Evolutionary conservation across 30 jellyfish, hydroid and myxozoan species (phyloP).

Genomic region (Pelagia noctiluca): DNA sequence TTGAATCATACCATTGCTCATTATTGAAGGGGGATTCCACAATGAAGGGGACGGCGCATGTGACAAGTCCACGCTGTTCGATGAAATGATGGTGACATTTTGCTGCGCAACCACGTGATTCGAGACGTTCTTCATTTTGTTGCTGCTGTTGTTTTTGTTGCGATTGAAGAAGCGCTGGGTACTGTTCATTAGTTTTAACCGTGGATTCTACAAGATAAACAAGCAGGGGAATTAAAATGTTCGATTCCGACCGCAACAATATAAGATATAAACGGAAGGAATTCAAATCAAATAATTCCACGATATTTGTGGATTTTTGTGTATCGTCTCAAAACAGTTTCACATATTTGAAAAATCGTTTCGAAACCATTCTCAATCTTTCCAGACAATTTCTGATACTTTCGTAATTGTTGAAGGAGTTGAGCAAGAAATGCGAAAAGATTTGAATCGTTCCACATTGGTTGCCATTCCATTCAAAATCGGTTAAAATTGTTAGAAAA

Average conservation of each 20-base stretch:
- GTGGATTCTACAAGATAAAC: conserved; percentile 75
- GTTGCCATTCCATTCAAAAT: too few species aligned
- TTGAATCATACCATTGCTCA: conserved; percentile 46
- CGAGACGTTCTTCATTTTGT: conserved; percentile 14
- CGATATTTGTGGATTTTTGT: too few species aligned
- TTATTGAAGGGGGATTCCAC: conserved; percentile 68
- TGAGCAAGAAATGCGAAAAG: too few species aligned
- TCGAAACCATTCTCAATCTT: too few species aligned
- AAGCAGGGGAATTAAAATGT: neutral
- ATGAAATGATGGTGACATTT: conserved; percentile 28
- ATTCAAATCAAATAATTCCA: too few species aligned
- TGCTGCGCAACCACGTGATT: conserved; percentile 12
- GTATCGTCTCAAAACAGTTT: too few species aligned
- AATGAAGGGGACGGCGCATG: conserved; percentile 45
- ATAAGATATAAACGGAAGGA: neutral
- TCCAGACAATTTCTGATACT: too few species aligned
- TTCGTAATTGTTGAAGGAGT: too few species aligned
- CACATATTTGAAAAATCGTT: too few species aligned
- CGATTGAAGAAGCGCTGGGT: conserved; percentile 78
- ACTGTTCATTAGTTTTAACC: conserved; percentile 86
- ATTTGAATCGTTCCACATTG: too few species aligned
- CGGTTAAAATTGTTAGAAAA: too few species aligned
- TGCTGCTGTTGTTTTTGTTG: conserved; percentile 34
- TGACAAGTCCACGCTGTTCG: conserved; percentile 37
- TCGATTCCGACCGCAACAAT: too few species aligned